Base-by-base conservation (phyloP, 2,797 vertebrate genomes). In the Rallus crepitans region DNA sequence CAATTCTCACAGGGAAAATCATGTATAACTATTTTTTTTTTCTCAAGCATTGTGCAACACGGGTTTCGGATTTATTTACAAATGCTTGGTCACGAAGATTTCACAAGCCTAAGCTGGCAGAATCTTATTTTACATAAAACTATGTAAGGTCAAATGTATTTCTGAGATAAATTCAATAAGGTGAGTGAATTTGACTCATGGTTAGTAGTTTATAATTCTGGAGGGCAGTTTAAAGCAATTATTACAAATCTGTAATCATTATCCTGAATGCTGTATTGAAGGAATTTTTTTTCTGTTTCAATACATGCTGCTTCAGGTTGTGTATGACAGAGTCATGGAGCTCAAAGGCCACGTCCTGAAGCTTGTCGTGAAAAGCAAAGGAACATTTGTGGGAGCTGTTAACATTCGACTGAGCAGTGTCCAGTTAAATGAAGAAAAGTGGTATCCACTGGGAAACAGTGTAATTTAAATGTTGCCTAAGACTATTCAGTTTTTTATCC, bases 281-380 rank as follows among this genome's bases (percentile, higher is more conserved):
- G 12, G n/a, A n/a, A n/a, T n/a, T 2, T 37, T 84, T 75, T 56
- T 75, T 73, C 55, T 39, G 14, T 47, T 87, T 76, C 52, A 86
- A 70, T 60, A 3, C 60, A 4, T 77, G 9, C 71, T 30, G 14
- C 97, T 97, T 89, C 96, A 99, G 99, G 96, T 99, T 86, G 97
- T 98, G 11, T 98, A 98, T 85, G 78, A 71, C n/a, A 78, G 82
- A 37, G 97, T 99, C 68, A 82, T 83, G 1, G 94, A 98, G 27
- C 97, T 99, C 52, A 83, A 97, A 39, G 98, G 98, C 90, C 97
- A 24, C 40, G 82, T 98, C 55, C 97, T 99, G 96, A 98, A 98
- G 93, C 97, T 99, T 35, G 98, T 97, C 5, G 99, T 99, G 91
- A 99, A 98, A 96, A 99, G 98, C 96, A 99, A 96, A 96, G 98